Evolutionary conservation across 2,888 invertebrate species (phyloP).

Genomic region (Phaonia tiefii): DNA sequence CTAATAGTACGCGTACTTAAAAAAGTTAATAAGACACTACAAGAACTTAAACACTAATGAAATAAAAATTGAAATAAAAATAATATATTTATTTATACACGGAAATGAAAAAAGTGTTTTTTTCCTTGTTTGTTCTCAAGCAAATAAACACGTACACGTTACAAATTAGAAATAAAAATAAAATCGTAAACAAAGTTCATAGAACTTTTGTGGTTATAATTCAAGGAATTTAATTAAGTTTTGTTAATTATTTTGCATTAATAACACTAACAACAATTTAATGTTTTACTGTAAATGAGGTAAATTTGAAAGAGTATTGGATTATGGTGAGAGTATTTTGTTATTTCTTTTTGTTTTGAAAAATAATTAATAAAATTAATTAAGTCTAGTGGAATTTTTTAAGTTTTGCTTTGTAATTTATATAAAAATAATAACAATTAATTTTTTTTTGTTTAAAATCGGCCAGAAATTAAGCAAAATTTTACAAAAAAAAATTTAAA

Average conservation of each 20-base stretch:
- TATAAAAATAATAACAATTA: conserved; percentile 56
- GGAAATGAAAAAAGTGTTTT: conserved; percentile 2
- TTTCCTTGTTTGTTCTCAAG: too few relatives aligned
- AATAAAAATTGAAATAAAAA: conserved; percentile 28
- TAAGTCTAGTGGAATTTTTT: conserved; percentile 63
- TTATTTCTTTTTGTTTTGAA: background rate
- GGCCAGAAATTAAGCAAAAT: too few relatives aligned
- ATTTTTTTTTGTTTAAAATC: too few relatives aligned
- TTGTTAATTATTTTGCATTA: conserved; percentile 16
- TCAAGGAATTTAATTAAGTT: background rate
- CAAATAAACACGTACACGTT: conserved; percentile 33
- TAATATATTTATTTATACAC: conserved; percentile 27
- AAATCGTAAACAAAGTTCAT: conserved; percentile 51
- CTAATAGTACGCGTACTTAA: conserved; percentile 6
- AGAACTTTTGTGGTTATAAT: conserved; percentile 36
- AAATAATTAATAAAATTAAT: background rate
- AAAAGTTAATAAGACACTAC: conserved; percentile 52
- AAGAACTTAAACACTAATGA: conserved; percentile 31
- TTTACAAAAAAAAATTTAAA: conserved; percentile 10
- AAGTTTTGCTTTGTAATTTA: too few relatives aligned
- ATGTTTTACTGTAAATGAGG: conserved; percentile 34
- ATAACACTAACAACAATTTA: conserved; percentile 48
- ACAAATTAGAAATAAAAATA: conserved; percentile 21
- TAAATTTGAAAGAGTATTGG: conserved; percentile 37
- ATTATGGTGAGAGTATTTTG: conserved; percentile 8